A percentile compares a stretch with the other conserved stretches of the same genome.
Conservation (phyloP, 1,140 invertebrate species). For the Solen grandis region DNA sequence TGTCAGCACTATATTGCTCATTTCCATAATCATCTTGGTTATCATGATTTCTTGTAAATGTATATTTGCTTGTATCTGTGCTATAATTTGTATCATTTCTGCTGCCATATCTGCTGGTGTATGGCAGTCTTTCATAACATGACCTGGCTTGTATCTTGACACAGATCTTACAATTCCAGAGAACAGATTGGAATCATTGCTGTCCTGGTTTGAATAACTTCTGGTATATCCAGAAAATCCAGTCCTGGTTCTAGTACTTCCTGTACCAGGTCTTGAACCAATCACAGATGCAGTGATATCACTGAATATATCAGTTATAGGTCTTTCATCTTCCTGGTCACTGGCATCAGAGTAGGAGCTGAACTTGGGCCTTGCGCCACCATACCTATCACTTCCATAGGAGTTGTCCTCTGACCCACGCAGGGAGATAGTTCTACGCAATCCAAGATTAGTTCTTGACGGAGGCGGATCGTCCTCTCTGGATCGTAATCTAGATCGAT, state of each 20-base stretch:
- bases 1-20: neutral
- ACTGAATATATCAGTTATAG: constrained; percentile 16
- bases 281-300: constrained; percentile 10
- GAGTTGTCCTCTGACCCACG: neutral
- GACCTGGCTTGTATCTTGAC: neutral
- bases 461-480: neutral
- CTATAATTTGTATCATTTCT: neutral
- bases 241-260: neutral
- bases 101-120: constrained; percentile 5
- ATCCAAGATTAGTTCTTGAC: neutral
- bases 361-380: constrained; percentile 61
- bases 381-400: constrained; percentile 21
- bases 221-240: neutral
- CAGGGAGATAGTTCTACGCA: constrained; percentile 15
- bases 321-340: neutral
- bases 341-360: neutral
- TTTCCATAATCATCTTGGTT: neutral
- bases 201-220: constrained; percentile 1
- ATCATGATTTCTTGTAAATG: neutral
- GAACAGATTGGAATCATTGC: constrained; percentile 1
- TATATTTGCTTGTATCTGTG: neutral
- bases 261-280: neutral
- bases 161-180: neutral
- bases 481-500: neutral
- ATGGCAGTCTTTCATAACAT: constrained; percentile 13